These are phyloP conservation scores for Pachyuromys duprasi DNA, from an alignment of 2,797 vertebrate species.

Conservation along the genomic window DNA sequence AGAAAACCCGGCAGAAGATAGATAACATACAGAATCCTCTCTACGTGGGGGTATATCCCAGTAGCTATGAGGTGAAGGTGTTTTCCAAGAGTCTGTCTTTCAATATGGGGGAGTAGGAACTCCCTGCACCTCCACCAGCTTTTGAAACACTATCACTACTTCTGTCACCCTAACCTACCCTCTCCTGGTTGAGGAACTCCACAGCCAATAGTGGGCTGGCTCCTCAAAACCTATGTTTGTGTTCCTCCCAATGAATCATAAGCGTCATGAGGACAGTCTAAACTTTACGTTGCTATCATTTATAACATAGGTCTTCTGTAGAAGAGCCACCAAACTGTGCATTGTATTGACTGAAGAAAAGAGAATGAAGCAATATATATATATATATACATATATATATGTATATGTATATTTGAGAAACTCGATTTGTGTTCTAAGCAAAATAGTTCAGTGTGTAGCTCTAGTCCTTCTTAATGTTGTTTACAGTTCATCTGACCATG, in stretches of 20 bases:
- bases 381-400: too few species aligned
- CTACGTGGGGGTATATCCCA: conserved; percentile 61
- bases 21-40: conserved; percentile 39
- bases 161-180: neutral
- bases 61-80: neutral
- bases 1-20: conserved; percentile 72
- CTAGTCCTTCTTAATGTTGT: neutral
- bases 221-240: neutral
- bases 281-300: neutral
- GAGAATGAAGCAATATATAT: neutral
- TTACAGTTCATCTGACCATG: conserved; percentile 24
- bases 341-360: neutral
- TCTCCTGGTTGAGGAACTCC: neutral
- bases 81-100: conserved; percentile 20
- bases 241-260: neutral
- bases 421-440: neutral
- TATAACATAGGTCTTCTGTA: neutral
- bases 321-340: neutral
- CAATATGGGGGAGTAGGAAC: neutral
- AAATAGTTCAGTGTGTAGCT: conserved; percentile 13
- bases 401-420: neutral
- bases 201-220: neutral
- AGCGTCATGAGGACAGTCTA: neutral
- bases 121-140: neutral
- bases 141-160: neutral